phyloP scores from a whole-genome alignment of 2,888 invertebrate species.

The Machimus rusticus region DNA sequence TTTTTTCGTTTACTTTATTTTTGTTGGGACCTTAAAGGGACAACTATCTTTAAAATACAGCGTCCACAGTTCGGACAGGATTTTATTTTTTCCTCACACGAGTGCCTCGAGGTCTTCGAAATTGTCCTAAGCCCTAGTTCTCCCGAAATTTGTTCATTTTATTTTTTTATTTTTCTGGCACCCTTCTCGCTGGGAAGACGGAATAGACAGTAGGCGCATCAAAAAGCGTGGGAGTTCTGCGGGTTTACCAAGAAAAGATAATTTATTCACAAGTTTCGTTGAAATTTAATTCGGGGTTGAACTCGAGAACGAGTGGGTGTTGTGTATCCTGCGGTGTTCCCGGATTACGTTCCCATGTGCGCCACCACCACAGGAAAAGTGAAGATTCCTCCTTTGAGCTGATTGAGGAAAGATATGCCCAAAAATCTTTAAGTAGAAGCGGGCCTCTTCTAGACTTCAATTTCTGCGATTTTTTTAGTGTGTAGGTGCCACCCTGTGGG shows the following conservation, averaged over 20 bases:
- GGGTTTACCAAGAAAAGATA: neutral
- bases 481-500: neutral
- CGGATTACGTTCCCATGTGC: neutral
- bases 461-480: neutral
- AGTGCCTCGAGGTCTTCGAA: neutral
- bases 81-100: neutral
- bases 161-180: neutral
- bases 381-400: neutral
- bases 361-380: neutral
- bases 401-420: neutral
- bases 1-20: neutral
- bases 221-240: neutral
- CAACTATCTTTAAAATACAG: neutral
- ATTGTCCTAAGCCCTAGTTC: neutral
- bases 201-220: neutral
- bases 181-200: neutral
- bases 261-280: neutral
- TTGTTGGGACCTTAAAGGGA: neutral
- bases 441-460: neutral
- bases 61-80: neutral
- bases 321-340: neutral
- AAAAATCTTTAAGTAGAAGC: neutral
- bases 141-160: neutral
- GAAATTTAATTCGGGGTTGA: neutral
- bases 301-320: neutral